Percentiles rank a stretch among this genome's conserved stretches.
phyloP scores from a whole-genome alignment of 1,140 invertebrate species.

The Drosophila sucinea region DNA sequence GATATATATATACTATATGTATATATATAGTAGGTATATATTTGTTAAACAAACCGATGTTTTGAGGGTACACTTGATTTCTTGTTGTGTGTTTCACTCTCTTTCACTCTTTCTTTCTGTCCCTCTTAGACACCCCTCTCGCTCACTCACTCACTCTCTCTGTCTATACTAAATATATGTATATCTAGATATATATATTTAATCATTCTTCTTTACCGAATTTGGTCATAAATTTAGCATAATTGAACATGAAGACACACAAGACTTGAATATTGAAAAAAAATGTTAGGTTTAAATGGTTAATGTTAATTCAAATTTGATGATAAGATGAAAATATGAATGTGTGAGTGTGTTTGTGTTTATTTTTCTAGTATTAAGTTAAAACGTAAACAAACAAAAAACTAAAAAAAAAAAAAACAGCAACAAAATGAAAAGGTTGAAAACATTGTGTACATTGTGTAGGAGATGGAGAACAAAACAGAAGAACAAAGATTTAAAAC shows the following conservation, averaged over 20 bases:
- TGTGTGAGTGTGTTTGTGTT: constrained; percentile 17
- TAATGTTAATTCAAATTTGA: constrained; percentile 57
- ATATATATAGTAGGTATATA: constrained; percentile 20
- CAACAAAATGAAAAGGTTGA: constrained; percentile 8
- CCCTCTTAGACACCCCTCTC: constrained; percentile 4
- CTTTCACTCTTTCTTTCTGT: constrained; percentile 10
- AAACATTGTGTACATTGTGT: constrained; percentile 55
- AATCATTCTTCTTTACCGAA: constrained; percentile 17
- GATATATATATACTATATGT: constrained; percentile 30
- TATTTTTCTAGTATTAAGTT: constrained; percentile 38
- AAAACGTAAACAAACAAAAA: constrained; percentile 34
- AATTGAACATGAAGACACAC: constrained; percentile 53
- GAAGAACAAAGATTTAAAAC: constrained; percentile 44
- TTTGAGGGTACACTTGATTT: constrained; percentile 11
- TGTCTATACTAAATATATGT: constrained; percentile 1
- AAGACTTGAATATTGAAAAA: constrained; percentile 72
- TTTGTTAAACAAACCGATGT: constrained; percentile 7
- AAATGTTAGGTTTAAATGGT: constrained; percentile 55
- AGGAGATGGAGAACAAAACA: constrained; percentile 39
- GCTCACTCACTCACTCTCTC: constrained; percentile 13
- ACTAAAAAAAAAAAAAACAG: constrained; percentile 34
- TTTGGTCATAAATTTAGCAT: constrained; percentile 25
- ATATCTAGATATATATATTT: neutral
- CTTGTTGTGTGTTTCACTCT: constrained; percentile 8
- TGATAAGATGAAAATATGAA: constrained; percentile 22